Evolutionary conservation across 2,113 vertebrate species (phyloP).

Genomic region (Paedocypris sp.): DNA sequence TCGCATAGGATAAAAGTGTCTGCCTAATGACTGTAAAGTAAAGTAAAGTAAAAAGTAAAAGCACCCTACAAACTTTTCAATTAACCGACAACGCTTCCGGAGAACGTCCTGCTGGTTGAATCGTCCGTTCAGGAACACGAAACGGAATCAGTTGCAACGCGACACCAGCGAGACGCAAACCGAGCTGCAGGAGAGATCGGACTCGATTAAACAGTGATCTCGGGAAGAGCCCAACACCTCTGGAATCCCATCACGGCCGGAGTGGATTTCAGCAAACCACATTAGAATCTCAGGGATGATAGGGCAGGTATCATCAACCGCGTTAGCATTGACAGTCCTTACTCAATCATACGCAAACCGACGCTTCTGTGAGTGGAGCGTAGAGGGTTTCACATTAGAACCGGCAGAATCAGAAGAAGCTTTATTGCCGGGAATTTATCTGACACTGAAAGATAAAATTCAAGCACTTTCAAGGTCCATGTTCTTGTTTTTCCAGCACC

Average conservation of each 20-base stretch:
- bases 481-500: too few species aligned
- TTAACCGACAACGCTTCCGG: not conserved
- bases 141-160: slow-evolving; percentile 3
- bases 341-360: too few species aligned
- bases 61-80: not conserved
- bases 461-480: too few species aligned
- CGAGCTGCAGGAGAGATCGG: not conserved
- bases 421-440: too few species aligned
- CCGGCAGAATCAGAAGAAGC: too few species aligned
- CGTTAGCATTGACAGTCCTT: too few species aligned
- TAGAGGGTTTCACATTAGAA: too few species aligned
- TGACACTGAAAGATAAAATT: too few species aligned
- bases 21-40: too few species aligned
- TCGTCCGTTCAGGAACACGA: not conserved
- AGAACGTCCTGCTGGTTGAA: slow-evolving; percentile 7
- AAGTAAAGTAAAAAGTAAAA: too few species aligned
- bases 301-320: slow-evolving; percentile 47
- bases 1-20: too few species aligned
- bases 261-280: slow-evolving; percentile 52
- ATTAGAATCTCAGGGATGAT: slow-evolving; percentile 54
- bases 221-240: slow-evolving; percentile 30
- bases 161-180: not conserved
- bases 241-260: slow-evolving; percentile 40
- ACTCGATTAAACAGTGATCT: slow-evolving; percentile 18
- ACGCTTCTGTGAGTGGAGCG: too few species aligned